Evolutionary conservation across 2,113 vertebrate genomes (phyloP).

Genomic region (Ciconia stormi): DNA sequence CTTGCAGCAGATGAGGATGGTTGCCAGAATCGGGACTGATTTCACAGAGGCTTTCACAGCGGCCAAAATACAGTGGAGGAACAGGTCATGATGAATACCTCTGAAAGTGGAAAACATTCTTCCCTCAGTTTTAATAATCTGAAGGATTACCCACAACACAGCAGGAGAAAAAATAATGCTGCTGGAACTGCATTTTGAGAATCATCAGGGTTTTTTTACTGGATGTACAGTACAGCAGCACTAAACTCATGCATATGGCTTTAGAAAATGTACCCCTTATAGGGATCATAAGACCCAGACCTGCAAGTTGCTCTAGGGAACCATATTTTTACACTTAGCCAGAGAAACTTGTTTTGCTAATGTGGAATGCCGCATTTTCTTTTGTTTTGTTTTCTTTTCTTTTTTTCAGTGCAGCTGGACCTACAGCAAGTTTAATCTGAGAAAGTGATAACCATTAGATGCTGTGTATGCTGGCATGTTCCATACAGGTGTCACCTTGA

Average conservation of each 20-base stretch:
- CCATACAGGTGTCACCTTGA: not conserved
- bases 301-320: not conserved
- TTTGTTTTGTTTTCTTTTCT: accelerated
- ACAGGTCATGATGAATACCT: not conserved
- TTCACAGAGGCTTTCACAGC: not conserved
- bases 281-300: not conserved
- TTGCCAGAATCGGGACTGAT: not conserved
- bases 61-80: not conserved
- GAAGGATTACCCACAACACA: not conserved
- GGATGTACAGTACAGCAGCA: not conserved
- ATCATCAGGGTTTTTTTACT: not conserved
- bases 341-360: not conserved
- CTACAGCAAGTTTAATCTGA: not conserved
- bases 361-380: not conserved
- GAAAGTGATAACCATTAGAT: not conserved
- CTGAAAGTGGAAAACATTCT: not conserved
- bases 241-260: not conserved
- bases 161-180: not conserved
- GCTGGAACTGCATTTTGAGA: not conserved
- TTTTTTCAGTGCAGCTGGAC: not conserved
- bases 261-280: not conserved
- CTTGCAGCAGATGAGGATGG: not conserved
- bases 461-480: not conserved
- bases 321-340: not conserved
- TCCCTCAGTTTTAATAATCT: not conserved